Conservation (phyloP, 1,140 invertebrate species). For the Battus philenor region DNA sequence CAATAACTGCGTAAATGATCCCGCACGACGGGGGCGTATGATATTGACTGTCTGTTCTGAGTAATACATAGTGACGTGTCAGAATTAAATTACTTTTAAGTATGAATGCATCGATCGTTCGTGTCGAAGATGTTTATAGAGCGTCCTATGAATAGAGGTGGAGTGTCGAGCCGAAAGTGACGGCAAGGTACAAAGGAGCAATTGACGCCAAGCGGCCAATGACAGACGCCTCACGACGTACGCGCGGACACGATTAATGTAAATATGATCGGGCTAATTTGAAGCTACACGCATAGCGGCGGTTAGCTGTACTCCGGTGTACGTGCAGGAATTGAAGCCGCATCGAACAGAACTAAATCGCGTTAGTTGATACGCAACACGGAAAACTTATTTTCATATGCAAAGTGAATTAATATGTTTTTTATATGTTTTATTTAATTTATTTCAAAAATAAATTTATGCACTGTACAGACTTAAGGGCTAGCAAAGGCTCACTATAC, state of each 20-base stretch:
- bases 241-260: constrained; percentile 15
- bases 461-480: no score
- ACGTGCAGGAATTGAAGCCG: no score
- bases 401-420: no score
- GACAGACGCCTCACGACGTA: constrained; percentile 22
- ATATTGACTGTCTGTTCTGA: constrained; percentile 4
- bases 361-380: no score
- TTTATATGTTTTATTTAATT: no score
- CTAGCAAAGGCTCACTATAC: no score
- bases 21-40: background rate
- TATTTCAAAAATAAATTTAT: no score
- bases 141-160: constrained; percentile 39
- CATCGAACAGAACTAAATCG: no score
- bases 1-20: no score
- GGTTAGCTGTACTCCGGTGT: constrained; percentile 1
- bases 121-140: constrained; percentile 43
- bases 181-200: constrained; percentile 48
- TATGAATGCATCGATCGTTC: constrained; percentile 30
- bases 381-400: no score
- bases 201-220: constrained; percentile 49
- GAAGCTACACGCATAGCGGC: background rate
- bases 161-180: constrained; percentile 41
- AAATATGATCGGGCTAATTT: constrained; percentile 5
- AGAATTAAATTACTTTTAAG: constrained; percentile 13
- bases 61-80: constrained; percentile 7